Percentiles rank a stretch among this genome's conserved stretches.
phyloP scores from a whole-genome alignment of 1,140 invertebrate species.

The Hyles euphorbiae region DNA sequence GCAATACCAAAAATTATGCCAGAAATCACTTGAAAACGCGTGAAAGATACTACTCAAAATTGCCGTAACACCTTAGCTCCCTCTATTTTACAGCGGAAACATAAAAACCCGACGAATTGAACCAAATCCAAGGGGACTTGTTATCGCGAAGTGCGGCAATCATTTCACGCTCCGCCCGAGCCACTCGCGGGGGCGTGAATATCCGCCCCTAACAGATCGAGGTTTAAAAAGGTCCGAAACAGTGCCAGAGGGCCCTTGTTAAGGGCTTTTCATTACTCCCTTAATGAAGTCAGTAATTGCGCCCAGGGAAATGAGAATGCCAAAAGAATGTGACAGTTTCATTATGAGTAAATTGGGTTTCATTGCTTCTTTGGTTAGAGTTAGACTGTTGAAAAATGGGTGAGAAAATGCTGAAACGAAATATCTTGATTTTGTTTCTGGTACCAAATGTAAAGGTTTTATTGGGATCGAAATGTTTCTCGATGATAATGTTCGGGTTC shows the following conservation, averaged over 20 bases:
- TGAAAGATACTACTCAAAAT: neutral
- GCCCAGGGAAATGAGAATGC: neutral
- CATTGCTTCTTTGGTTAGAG: no score
- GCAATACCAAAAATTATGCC: no score
- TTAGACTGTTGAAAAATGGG: no score
- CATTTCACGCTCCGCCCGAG: slow-evolving; percentile 2
- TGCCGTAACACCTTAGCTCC: no score
- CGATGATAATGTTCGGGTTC: no score
- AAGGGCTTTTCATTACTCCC: slow-evolving; percentile 5
- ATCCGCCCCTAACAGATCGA: neutral
- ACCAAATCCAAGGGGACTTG: neutral
- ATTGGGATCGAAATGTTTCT: no score
- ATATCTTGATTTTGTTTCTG: no score
- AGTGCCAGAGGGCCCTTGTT: neutral
- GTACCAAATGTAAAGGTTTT: no score
- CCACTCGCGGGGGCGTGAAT: neutral
- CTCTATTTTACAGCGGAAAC: no score
- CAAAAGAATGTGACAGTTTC: neutral
- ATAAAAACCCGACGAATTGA: no score
- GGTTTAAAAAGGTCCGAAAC: slow-evolving; percentile 3
- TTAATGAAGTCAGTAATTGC: neutral
- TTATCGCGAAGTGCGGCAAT: slow-evolving; percentile 4
- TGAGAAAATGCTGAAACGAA: no score
- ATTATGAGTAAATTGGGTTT: neutral
- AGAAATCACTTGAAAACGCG: no score